Base-by-base conservation (phyloP, 2,888 invertebrate genomes). In the Brenthis daphne region DNA sequence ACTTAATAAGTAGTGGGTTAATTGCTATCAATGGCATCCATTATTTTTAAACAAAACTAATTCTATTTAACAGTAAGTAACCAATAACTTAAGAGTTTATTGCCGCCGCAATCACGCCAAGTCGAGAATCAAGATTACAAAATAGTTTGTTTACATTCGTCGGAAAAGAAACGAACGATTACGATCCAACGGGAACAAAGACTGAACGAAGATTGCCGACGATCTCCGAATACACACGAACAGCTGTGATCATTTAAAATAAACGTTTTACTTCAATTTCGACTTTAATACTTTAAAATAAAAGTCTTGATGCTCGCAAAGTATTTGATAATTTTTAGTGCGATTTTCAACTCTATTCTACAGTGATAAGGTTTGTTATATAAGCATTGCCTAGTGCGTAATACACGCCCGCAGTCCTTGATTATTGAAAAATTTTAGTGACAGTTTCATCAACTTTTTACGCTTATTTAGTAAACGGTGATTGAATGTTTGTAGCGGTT, bases 401-500 rank as follows among this genome's bases (percentile, higher is more conserved):
- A n/a, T 29, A 53, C 54, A 65, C 63, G n/a, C 79, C 80, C 77
- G 77, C 71, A 80, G 83, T 84, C 83, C 86, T 85, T 84, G 82
- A 80, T 83, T 84, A 83, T 85, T 82, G 81, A 84, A 85, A 77
- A 84, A 50, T 80, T 77, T 78, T 78, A 80, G 78, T 80, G 81
- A 82, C 82, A 83, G 78, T 79, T 81, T 77, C 76, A 77, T 77
- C 75, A 76, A 76, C 76, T 74, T 76, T 78, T 76, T 78, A 76
- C 77, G 76, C 72, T 73, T 72, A 73, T 72, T 71, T 67, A 58
- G 65, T 57, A 63, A 65, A 63, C 60, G 63, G 50, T 64, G 57
- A 64, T 54, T 54, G 63, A 60, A 65, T 57, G 57, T 65, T 71
- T 64, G 53, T 63, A 63, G 43, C 63, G 63, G 63, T 54, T 63